phyloP scores from a whole-genome alignment of 2,888 invertebrate species.

The Cenopis cana region DNA sequence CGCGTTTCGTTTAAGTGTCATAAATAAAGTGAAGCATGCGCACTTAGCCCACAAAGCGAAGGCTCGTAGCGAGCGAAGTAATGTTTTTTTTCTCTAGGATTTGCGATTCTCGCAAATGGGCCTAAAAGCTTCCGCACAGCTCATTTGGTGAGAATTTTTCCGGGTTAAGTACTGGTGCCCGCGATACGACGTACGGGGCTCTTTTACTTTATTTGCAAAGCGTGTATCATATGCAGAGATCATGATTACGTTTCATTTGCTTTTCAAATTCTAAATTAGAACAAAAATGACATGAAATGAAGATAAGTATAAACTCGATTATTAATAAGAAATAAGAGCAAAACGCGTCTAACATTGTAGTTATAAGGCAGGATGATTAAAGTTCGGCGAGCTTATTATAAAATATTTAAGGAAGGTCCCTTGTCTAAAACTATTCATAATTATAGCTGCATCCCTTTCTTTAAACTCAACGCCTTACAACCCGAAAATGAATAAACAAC shows the following conservation, averaged over 20 bases:
- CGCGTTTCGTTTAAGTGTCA: slow-evolving; percentile 35
- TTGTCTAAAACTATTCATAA: not conserved
- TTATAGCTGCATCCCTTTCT: not conserved
- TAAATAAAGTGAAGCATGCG: slow-evolving; percentile 48
- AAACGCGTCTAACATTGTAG: not conserved
- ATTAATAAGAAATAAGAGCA: not conserved
- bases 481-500: slow-evolving; percentile 16
- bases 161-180: slow-evolving; percentile 34
- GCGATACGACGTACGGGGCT: slow-evolving; percentile 27
- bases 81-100: slow-evolving; percentile 61
- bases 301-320: not conserved
- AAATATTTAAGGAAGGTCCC: not conserved
- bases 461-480: not conserved
- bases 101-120: slow-evolving; percentile 62
- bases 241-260: not conserved
- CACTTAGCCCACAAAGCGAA: slow-evolving; percentile 48
- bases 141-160: slow-evolving; percentile 58
- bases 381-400: not conserved
- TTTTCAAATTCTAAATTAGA: not conserved
- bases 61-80: slow-evolving; percentile 46
- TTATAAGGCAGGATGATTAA: not conserved
- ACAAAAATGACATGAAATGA: too few species aligned
- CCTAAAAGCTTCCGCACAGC: slow-evolving; percentile 62
- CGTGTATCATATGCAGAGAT: slow-evolving; percentile 1
- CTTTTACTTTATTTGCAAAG: slow-evolving; percentile 8